Percentiles rank a stretch among this genome's conserved stretches.
phyloP scores from a whole-genome alignment of 1,140 invertebrate species.

The Drosophila melanica region DNA sequence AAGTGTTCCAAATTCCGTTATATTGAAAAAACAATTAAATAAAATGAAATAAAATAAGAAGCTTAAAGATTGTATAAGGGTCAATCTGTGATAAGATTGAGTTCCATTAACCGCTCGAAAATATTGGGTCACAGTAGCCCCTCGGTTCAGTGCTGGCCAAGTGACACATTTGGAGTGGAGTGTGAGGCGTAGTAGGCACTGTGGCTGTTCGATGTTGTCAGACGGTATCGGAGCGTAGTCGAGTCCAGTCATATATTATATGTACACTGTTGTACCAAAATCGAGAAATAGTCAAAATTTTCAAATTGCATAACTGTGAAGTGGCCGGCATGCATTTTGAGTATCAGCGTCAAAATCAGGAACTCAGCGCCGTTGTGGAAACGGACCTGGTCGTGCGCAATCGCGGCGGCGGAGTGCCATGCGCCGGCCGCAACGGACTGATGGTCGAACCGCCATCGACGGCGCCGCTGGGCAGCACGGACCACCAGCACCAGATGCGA shows the following conservation, averaged over 20 bases:
- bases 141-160: no score
- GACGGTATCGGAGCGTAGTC: not conserved
- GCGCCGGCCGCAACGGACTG: slow-evolving; percentile 7
- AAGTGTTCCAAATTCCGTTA: no score
- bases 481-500: slow-evolving; percentile 54
- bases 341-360: slow-evolving; percentile 13
- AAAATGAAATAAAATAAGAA: no score
- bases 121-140: no score
- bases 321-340: slow-evolving; percentile 37
- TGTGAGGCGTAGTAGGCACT: not conserved
- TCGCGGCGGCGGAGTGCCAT: slow-evolving; percentile 44
- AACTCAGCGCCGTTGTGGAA: not conserved
- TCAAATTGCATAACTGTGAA: slow-evolving; percentile 1
- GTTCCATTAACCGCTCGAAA: no score
- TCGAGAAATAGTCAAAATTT: slow-evolving; percentile 43
- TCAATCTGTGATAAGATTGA: no score
- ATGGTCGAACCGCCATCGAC: slow-evolving; percentile 1
- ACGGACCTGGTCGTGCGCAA: slow-evolving; percentile 28
- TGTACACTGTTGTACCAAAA: slow-evolving; percentile 9
- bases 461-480: slow-evolving; percentile 11
- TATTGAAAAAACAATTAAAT: no score
- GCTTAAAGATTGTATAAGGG: no score
- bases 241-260: slow-evolving; percentile 1
- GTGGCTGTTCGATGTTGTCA: not conserved
- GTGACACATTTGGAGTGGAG: no score